Evolutionary conservation across 2,797 vertebrate species (phyloP).

Genomic region (Hylomyscus alleni): DNA sequence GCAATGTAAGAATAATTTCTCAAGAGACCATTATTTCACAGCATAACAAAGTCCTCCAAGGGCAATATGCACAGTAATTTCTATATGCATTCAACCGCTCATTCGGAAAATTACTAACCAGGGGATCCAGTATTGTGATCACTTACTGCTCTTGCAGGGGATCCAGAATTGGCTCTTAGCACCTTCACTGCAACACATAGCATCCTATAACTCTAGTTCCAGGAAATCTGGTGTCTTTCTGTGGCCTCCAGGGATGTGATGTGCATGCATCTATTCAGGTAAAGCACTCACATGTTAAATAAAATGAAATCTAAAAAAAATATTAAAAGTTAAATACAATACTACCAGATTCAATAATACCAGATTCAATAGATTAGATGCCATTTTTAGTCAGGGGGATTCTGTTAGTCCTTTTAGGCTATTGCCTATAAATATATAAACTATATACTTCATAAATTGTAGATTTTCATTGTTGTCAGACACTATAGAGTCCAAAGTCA

Average conservation of each 20-base stretch:
- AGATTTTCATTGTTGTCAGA: background rate
- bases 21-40: background rate
- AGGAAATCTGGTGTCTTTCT: background rate
- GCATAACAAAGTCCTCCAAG: background rate
- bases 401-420: background rate
- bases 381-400: background rate
- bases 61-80: background rate
- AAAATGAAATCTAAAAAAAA: background rate
- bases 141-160: background rate
- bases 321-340: conserved; percentile 56
- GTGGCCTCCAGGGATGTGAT: background rate
- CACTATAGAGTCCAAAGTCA: background rate
- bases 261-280: background rate
- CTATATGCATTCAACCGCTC: background rate
- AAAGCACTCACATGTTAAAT: background rate
- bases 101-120: background rate
- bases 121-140: background rate
- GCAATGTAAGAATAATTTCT: background rate
- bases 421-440: background rate
- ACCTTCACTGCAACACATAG: background rate
- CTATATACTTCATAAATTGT: background rate
- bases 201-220: background rate
- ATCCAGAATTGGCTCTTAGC: background rate
- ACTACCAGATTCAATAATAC: conserved; percentile 56
- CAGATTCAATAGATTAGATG: background rate